Evolutionary conservation across 1,140 invertebrate species (phyloP), one percentile per base, ranked within the genome.

Genomic region (Battus philenor): DNA sequence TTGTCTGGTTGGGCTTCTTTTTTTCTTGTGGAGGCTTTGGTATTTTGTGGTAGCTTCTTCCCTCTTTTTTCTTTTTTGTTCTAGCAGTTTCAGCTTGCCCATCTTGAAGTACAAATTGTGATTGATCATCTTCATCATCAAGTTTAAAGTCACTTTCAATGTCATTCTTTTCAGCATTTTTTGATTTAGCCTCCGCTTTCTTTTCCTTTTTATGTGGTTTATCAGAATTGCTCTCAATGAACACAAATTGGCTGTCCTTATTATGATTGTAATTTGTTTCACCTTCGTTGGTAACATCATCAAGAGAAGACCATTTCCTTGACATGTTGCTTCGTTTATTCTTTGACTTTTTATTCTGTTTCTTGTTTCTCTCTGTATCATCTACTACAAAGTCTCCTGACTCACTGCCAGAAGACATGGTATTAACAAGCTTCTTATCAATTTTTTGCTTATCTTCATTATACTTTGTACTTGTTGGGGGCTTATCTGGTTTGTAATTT

Each of bases 241-340:
- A 85, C 0, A 84, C 54, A 70, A 86, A 86, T 50, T 72, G 83
- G 50, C 75, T 86, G 30, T 78, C 71, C 60, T 56, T 77, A 31
- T 64, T 51, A 50, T 74, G 69, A 29, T 61, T 71, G 43, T 64
- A 72, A 36, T 47, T 71, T 7, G 51, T 68, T 54, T 65, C 73
- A 46, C 81, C 77, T 54, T 86, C 79, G 46, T 87, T 87, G 7
- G 81, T 74, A 6, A 89, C 82, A 49, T 90, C 87, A 61, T 90
- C 88, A 6, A 89, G 58, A 3, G 88, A 89, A 29, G 87, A 87
- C 88, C 88, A 89, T 61, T 87, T 88, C 13, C 87, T 72, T 31
- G 83, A 85, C 43, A 89, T 76, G 43, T 88, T 87, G 54, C 67
- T 81, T 34, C 59, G 74, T 56, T 80, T 86, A 36, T 71, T 74